Evolutionary conservation across 2,797 vertebrate species (phyloP).

Genomic region (Characodon lateralis): DNA sequence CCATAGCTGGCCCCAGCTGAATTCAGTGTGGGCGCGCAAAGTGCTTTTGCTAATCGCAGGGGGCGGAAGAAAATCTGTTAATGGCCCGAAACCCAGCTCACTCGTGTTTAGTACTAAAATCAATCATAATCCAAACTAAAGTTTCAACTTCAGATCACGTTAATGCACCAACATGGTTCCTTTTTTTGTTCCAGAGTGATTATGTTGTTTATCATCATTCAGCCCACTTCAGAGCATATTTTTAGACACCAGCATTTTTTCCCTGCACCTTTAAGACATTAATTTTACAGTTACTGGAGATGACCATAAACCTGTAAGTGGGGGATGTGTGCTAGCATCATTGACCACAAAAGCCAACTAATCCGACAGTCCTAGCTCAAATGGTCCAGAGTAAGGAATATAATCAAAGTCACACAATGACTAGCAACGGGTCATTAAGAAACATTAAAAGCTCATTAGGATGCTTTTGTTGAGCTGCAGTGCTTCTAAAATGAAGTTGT

Average conservation of each 20-base stretch:
- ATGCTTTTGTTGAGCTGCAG: constrained; percentile 58
- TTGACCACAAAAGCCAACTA: constrained; percentile 42
- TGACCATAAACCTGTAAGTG: constrained; percentile 27
- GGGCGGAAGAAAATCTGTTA: constrained; percentile 37
- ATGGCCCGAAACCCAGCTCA: constrained; percentile 47
- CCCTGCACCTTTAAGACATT: constrained; percentile 29
- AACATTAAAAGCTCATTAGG: constrained; percentile 73
- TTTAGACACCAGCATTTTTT: constrained; percentile 20
- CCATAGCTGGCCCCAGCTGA: constrained; percentile 45
- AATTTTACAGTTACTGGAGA: constrained; percentile 23
- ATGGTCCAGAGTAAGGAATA: constrained; percentile 53
- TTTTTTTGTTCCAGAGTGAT: constrained; percentile 49
- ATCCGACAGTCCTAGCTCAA: constrained; percentile 44
- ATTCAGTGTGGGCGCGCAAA: constrained; percentile 46
- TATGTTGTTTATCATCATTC: constrained; percentile 40
- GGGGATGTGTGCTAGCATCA: constrained; percentile 38
- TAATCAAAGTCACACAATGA: constrained; percentile 43
- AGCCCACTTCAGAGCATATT: constrained; percentile 23
- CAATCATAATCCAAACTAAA: constrained; percentile 53
- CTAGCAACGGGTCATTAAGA: constrained; percentile 59
- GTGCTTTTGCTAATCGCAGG: constrained; percentile 56
- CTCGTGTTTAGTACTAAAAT: constrained; percentile 51
- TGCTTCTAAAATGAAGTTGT: constrained; percentile 47
- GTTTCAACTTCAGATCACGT: constrained; percentile 47
- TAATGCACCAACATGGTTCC: constrained; percentile 41